These are phyloP conservation scores for Helleia helle DNA, from an alignment of 2,888 invertebrate species.

Conservation along the genomic window DNA sequence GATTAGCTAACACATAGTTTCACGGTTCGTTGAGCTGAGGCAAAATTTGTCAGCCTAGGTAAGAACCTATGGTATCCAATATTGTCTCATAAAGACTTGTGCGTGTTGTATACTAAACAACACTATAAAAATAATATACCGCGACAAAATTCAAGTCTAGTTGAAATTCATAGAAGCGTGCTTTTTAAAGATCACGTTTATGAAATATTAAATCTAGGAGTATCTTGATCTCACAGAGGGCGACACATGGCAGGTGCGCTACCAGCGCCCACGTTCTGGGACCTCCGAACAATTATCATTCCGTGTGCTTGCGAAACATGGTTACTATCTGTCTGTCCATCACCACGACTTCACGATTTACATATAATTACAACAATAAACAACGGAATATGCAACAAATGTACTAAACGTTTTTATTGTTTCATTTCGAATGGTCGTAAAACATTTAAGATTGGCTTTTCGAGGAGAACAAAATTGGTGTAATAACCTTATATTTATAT, in stretches of 20 bases:
- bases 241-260: constrained; percentile 48
- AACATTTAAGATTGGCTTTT: too few species aligned
- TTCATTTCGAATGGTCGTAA: too few species aligned
- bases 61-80: too few species aligned
- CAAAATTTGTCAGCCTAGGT: too few species aligned
- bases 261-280: constrained; percentile 37
- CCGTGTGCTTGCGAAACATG: constrained; percentile 65
- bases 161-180: constrained; percentile 46
- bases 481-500: too few species aligned
- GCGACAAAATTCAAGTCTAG: constrained; percentile 11
- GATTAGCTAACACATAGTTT: too few species aligned
- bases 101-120: not conserved
- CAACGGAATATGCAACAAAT: constrained; percentile 51
- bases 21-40: too few species aligned
- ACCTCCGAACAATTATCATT: constrained; percentile 62
- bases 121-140: not conserved
- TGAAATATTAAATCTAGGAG: constrained; percentile 63
- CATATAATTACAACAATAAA: constrained; percentile 73
- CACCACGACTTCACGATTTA: constrained; percentile 70
- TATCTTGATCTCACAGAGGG: constrained; percentile 50
- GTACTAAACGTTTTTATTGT: constrained; percentile 30
- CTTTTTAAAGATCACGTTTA: constrained; percentile 63
- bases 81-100: too few species aligned
- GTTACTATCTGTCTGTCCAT: constrained; percentile 65
- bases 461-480: too few species aligned